Percentiles rank a stretch among this genome's conserved stretches.
Evolutionary conservation across 2,888 invertebrate species (phyloP).

Genomic region (Eumacrocentrus americanus): DNA sequence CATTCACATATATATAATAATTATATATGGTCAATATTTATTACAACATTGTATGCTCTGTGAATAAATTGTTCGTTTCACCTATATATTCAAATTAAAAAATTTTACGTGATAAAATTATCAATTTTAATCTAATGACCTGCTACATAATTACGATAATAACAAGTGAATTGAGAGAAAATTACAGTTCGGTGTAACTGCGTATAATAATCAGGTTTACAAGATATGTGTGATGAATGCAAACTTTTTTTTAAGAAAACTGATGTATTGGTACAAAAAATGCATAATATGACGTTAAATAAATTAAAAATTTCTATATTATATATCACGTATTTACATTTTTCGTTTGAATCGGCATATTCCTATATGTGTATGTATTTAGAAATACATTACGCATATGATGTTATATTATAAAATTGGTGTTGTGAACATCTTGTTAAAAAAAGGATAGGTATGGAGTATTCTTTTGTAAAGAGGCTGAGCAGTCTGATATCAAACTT

Average conservation of each 20-base stretch:
- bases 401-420: no score
- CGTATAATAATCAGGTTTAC: not conserved
- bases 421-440: no score
- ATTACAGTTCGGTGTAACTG: no score
- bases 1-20: conserved; percentile 1
- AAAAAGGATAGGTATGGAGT: no score
- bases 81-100: not conserved
- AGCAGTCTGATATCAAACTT: no score
- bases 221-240: conserved; percentile 1
- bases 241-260: not conserved
- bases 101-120: no score
- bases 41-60: conserved; percentile 5
- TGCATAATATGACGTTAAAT: not conserved
- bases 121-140: no score
- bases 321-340: conserved; percentile 6
- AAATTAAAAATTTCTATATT: not conserved
- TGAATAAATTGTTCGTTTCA: conserved; percentile 21
- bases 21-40: not conserved
- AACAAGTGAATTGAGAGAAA: no score
- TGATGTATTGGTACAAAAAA: not conserved
- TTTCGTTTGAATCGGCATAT: not conserved
- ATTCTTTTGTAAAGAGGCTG: no score
- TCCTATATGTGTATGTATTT: not conserved
- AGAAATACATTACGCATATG: not conserved
- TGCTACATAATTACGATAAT: no score